These are phyloP conservation scores for Zaprionus gabonicus DNA, from an alignment of 1,140 invertebrate species.

Conservation along the genomic window DNA sequence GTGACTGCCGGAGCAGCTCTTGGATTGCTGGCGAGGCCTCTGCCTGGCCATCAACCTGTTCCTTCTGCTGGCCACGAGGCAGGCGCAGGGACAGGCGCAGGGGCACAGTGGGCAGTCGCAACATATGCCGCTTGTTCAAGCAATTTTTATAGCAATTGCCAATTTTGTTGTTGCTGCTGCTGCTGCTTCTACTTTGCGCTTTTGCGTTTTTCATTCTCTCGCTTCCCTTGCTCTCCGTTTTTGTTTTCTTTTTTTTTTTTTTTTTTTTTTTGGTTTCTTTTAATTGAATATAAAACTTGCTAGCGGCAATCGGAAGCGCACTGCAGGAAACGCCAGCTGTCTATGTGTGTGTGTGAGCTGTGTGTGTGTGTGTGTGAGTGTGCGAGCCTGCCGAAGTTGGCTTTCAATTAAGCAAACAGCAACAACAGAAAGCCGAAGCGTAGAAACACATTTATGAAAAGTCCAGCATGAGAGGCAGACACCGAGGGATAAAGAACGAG, in stretches of 20 bases:
- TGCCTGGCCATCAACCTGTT: conserved; percentile 39
- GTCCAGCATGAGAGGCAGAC: conserved; percentile 18
- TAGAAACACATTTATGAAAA: conserved; percentile 58
- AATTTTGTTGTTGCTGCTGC: conserved; percentile 60
- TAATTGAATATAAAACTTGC: conserved; percentile 83
- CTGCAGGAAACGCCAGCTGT: conserved; percentile 76
- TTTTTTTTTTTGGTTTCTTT: conserved; percentile 56
- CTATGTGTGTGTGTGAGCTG: conserved; percentile 51
- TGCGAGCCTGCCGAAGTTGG: conserved; percentile 55
- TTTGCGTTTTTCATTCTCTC: conserved; percentile 35
- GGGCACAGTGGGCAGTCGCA: conserved; percentile 26
- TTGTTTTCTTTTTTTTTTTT: conserved; percentile 5
- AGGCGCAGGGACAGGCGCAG: neutral
- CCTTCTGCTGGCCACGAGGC: neutral
- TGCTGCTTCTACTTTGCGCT: conserved; percentile 26
- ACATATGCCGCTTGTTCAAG: conserved; percentile 74
- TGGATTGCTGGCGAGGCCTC: conserved; percentile 13
- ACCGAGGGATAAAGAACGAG: neutral
- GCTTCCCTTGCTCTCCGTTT: conserved; percentile 10
- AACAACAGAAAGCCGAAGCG: conserved; percentile 50
- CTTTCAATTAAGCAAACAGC: conserved; percentile 78
- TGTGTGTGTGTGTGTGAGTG: conserved; percentile 23
- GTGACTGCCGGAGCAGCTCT: conserved; percentile 34
- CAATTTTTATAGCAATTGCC: conserved; percentile 78
- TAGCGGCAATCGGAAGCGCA: conserved; percentile 77